Base-by-base conservation (phyloP, 2,113 vertebrate genomes). In the Uria aalge region DNA sequence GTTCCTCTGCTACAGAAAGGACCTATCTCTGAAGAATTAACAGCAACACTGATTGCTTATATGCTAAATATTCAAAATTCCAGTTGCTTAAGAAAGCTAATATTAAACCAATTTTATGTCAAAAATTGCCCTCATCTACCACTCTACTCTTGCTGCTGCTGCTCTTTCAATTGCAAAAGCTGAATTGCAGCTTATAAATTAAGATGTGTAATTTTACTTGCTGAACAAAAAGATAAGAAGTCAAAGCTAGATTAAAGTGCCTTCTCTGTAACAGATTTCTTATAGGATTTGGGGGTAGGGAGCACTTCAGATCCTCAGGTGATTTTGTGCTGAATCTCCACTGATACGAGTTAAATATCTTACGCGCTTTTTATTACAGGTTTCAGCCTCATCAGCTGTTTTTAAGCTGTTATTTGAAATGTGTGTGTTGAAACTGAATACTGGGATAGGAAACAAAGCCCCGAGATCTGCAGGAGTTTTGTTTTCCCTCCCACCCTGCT, bases 11-110 rank as follows among this genome's bases (percentile, higher is more conserved):
- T 75, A 84, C 63, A 85, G 50, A 67, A 79, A 75, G 29, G 32
- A 29, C 36, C 4, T 91, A 15, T 68, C 41, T 94, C 76, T 94
- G 57, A 96, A 91, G 43, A 85, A 85, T 89, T 96, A 95, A 88
- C 69, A 91, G 29, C 52, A 78, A 50, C 30, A 74, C 34, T 94
- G 66, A 76, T 94, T 91, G 38, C 50, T 82, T 79, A 26, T 53
- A 53, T 66, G 82, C 41, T 91, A 57, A 94, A 95, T 92, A 94
- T 57, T 66, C 59, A 57, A 83, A 93, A 84, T 71, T 57, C 5
- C n/a, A 27, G 2, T 76, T 80, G 30, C 34, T 92, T 69, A 72
- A 84, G 40, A 85, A 91, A 79, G 23, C 16, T 79, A 3, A 15
- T 68, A 72, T 27, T 23, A 87, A 85, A 72, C 16, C 10, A 56